A percentile compares a stretch with the other conserved stretches of the same genome.
Conservation (phyloP, 92 coral and sea anemone species). For the Micromussa lordhowensis region DNA sequence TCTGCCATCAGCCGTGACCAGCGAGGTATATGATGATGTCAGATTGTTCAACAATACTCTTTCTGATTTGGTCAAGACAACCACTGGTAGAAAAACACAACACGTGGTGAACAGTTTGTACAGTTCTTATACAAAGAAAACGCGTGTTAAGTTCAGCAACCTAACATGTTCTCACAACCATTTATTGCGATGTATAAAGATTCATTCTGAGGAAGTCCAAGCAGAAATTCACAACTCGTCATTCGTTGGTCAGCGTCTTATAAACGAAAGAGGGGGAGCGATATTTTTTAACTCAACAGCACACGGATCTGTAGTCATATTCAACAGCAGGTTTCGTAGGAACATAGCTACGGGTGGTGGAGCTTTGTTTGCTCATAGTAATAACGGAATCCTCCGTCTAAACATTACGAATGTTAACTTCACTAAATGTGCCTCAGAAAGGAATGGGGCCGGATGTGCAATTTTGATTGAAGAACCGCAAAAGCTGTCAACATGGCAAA, state of each 20-base stretch:
- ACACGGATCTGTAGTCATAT: background rate
- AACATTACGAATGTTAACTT: slow-evolving; percentile 1
- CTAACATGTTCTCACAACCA: background rate
- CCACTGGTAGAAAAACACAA: background rate
- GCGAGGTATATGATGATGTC: slow-evolving; percentile 10
- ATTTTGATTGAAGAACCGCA: background rate
- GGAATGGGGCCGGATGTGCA: slow-evolving; percentile 3
- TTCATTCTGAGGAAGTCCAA: slow-evolving; percentile 6
- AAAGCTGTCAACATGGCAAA: background rate
- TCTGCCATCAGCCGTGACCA: slow-evolving; percentile 10
- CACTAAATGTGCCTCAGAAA: slow-evolving; percentile 12
- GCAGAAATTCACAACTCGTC: background rate
- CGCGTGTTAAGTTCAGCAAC: background rate
- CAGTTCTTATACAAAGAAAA: background rate
- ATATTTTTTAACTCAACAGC: background rate
- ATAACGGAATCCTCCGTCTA: background rate
- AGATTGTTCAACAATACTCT: slow-evolving; percentile 10
- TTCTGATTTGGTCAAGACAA: background rate
- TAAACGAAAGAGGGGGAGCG: slow-evolving; percentile 5
- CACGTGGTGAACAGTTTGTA: slow-evolving; percentile 2
- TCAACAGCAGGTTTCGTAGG: slow-evolving; percentile 6
- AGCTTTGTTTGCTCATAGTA: background rate
- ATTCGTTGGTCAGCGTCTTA: background rate
- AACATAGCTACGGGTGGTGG: slow-evolving; percentile 31
- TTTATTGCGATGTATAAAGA: slow-evolving; percentile 1